phyloP scores from a whole-genome alignment of 2,797 vertebrate species.

The Gymnocypris eckloni region DNA sequence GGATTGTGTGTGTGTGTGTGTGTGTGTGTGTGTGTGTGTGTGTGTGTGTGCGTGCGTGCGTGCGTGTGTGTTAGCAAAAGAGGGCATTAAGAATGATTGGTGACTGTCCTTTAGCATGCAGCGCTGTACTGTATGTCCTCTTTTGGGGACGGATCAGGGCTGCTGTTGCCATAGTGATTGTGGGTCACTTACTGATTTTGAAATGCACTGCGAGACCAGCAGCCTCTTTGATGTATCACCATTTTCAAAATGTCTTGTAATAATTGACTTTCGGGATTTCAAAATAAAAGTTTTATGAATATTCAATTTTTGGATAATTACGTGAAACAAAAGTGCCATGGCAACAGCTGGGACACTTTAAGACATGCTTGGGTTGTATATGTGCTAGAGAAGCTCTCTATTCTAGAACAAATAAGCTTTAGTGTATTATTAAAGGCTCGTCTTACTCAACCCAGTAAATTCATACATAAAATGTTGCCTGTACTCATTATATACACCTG shows the following conservation, averaged over 20 bases:
- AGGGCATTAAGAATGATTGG: constrained; percentile 26
- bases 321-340: constrained; percentile 1
- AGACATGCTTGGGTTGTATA: not conserved
- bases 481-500: not conserved
- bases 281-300: constrained; percentile 37
- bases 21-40: not conserved
- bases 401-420: not conserved
- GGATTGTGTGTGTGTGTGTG: not conserved
- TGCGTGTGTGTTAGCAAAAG: constrained; percentile 4
- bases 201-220: constrained; percentile 33
- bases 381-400: not conserved
- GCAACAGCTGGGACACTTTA: not conserved
- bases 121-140: constrained; percentile 42
- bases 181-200: constrained; percentile 33
- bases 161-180: constrained; percentile 54
- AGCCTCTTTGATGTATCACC: constrained; percentile 29
- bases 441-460: not conserved
- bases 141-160: constrained; percentile 36
- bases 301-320: constrained; percentile 16
- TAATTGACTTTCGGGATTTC: constrained; percentile 21
- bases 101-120: constrained; percentile 26
- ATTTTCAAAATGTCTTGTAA: constrained; percentile 15
- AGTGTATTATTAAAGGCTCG: not conserved
- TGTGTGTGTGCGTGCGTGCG: not conserved
- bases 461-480: not conserved